Conservation (phyloP, 2,888 invertebrate species). For the Penaeus monodon region DNA sequence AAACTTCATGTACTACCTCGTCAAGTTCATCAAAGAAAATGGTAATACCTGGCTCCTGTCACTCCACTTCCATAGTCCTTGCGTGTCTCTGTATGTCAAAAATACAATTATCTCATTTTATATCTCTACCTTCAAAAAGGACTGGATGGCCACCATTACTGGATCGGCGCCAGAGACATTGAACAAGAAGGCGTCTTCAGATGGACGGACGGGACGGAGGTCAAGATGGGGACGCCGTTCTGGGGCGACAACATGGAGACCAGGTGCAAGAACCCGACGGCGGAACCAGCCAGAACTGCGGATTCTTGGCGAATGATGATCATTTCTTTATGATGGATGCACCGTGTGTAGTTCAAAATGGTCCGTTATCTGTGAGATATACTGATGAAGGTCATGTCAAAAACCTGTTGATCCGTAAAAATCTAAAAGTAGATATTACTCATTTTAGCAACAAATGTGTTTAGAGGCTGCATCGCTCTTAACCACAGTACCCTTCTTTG, state of each 20-base stretch:
- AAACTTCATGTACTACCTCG: constrained; percentile 7
- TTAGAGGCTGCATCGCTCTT: too few relatives aligned
- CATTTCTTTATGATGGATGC: not conserved
- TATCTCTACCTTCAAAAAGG: not conserved
- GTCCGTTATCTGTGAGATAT: not conserved
- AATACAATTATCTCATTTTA: too few relatives aligned
- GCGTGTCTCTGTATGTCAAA: too few relatives aligned
- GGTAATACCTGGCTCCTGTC: not conserved
- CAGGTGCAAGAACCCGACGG: constrained; percentile 4
- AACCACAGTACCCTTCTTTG: too few relatives aligned
- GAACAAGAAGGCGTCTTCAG: not conserved
- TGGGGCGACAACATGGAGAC: constrained; percentile 5
- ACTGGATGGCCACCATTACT: not conserved
- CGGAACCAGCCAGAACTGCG: not conserved
- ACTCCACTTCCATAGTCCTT: not conserved
- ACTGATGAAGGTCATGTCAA: too few relatives aligned
- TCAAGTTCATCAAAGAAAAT: constrained; percentile 9
- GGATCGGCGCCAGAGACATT: constrained; percentile 14
- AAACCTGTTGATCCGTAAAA: too few relatives aligned
- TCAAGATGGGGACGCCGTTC: too few relatives aligned
- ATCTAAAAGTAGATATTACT: too few relatives aligned
- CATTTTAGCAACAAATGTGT: too few relatives aligned
- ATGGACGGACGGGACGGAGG: constrained; percentile 4
- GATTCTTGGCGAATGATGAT: not conserved
- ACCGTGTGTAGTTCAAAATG: not conserved